Evolutionary conservation across 2,888 invertebrate genomes (phyloP).

Genomic region (Drosophila picticornis): DNA sequence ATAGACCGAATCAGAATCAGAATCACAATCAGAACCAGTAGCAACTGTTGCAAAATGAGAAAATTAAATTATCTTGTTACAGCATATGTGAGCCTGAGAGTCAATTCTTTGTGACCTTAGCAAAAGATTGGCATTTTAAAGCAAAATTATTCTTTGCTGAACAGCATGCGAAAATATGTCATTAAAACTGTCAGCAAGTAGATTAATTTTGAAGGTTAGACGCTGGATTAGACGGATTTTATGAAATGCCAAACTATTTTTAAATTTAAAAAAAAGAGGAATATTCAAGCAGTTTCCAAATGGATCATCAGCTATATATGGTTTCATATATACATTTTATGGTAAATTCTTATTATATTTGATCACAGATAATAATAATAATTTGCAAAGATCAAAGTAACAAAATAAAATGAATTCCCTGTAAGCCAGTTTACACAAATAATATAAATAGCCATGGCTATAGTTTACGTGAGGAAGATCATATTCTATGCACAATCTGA

Average conservation of each 20-base stretch:
- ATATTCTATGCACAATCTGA: slow-evolving; percentile 13
- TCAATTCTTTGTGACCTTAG: neutral
- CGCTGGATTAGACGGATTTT: neutral
- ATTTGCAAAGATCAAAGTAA: neutral
- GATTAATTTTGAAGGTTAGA: neutral
- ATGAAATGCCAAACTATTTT: neutral
- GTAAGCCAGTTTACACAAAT: neutral
- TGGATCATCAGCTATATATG: neutral
- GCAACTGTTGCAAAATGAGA: slow-evolving; percentile 8
- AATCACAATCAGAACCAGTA: neutral
- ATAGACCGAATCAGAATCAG: slow-evolving; percentile 6
- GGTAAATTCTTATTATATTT: neutral
- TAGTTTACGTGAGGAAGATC: slow-evolving; percentile 2
- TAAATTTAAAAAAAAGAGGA: neutral
- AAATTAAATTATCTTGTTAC: slow-evolving; percentile 20
- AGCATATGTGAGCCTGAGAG: neutral
- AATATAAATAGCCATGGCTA: neutral
- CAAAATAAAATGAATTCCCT: neutral
- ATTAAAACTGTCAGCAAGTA: slow-evolving; percentile 3
- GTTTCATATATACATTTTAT: neutral
- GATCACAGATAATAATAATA: neutral
- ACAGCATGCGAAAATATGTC: neutral
- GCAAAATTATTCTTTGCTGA: neutral
- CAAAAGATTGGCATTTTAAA: neutral
- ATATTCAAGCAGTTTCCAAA: neutral